Conservation (phyloP, 2,888 invertebrate species). For the Acanthococcus lagerstroemiae region DNA sequence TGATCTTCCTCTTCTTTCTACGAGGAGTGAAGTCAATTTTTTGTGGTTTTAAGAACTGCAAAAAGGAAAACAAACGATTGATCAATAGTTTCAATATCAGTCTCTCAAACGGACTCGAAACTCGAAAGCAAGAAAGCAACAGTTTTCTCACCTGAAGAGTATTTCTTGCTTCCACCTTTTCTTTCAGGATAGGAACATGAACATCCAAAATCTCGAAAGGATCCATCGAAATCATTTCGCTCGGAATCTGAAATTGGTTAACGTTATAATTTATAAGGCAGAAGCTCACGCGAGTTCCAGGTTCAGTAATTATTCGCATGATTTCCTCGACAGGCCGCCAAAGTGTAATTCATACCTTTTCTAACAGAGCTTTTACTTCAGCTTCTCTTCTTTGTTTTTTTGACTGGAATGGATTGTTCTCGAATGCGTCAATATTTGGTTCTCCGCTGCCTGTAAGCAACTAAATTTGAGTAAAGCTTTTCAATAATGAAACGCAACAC, state of each 20-base stretch:
- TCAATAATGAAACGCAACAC: neutral
- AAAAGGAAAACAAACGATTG: conserved; percentile 38
- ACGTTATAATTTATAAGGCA: neutral
- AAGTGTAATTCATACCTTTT: too few species aligned
- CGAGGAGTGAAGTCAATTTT: conserved; percentile 65
- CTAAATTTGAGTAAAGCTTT: neutral
- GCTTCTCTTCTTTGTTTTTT: conserved; percentile 81
- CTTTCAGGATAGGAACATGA: conserved; percentile 65
- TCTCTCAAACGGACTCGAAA: neutral
- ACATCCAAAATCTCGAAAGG: conserved; percentile 71
- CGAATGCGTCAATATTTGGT: conserved; percentile 90
- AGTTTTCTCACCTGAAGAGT: conserved; percentile 51
- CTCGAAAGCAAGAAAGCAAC: neutral
- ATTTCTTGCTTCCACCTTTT: conserved; percentile 65
- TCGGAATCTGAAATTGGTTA: conserved; percentile 69
- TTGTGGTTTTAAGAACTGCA: conserved; percentile 65
- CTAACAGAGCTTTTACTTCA: conserved; percentile 87
- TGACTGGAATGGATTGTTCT: conserved; percentile 91
- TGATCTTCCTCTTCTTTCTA: conserved; percentile 65
- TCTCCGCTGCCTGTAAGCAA: conserved; percentile 65
- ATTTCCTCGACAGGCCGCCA: too few species aligned
- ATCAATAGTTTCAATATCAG: neutral
- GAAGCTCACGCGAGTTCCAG: too few species aligned
- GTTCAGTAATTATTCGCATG: too few species aligned
- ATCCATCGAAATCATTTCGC: conserved; percentile 85